phyloP scores from a whole-genome alignment of 2,888 invertebrate genomes.

The Malthinus flaveolus region DNA sequence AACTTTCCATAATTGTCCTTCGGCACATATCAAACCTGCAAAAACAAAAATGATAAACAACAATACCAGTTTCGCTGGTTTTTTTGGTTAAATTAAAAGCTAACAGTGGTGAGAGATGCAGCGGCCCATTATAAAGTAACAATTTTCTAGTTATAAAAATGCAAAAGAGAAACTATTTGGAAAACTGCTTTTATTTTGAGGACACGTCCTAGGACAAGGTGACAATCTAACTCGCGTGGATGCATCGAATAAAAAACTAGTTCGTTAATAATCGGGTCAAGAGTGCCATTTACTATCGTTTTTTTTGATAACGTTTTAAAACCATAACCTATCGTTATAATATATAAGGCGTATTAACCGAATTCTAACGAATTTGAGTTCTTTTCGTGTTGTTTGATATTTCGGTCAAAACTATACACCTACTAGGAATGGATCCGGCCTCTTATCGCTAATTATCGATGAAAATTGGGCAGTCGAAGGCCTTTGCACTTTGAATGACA shows the following conservation, averaged over 20 bases:
- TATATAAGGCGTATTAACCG: neutral
- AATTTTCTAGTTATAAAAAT: neutral
- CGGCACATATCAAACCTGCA: conserved; percentile 80
- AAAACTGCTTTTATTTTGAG: neutral
- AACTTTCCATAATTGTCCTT: conserved; percentile 80
- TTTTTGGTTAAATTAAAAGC: conserved; percentile 2
- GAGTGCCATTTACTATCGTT: conserved; percentile 8
- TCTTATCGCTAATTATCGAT: neutral
- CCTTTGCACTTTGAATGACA: too few species aligned
- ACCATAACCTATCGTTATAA: conserved; percentile 5
- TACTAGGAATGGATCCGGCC: neutral
- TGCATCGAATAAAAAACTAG: neutral
- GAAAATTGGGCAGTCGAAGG: neutral
- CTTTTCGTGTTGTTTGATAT: neutral
- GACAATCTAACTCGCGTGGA: neutral
- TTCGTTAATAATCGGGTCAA: conserved; percentile 13
- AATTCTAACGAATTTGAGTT: neutral
- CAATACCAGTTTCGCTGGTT: conserved; percentile 1
- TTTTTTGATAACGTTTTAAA: neutral
- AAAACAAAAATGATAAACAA: conserved; percentile 3
- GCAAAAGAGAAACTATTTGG: neutral
- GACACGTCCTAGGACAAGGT: conserved; percentile 2
- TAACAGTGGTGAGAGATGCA: neutral
- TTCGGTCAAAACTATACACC: neutral
- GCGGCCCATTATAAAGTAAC: neutral